These are phyloP conservation scores for Melanotaenia duboulayi DNA, from an alignment of 2,113 vertebrate species.

Conservation along the genomic window DNA sequence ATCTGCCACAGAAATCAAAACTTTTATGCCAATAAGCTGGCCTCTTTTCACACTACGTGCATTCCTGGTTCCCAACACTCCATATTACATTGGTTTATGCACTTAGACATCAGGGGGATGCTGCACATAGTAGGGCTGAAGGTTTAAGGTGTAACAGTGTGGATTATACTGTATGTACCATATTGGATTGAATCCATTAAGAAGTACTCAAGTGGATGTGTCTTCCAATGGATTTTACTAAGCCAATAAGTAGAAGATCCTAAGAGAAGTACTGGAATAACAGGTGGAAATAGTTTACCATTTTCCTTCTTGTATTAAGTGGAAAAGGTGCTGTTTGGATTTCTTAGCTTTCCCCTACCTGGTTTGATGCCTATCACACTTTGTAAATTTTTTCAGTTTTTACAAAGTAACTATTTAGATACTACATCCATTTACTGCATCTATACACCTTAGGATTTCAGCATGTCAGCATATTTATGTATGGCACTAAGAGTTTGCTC, in stretches of 20 bases:
- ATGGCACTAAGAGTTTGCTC: background rate
- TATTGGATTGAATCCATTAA: slow-evolving; percentile 45
- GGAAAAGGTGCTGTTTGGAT: slow-evolving; percentile 1
- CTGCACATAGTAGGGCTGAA: slow-evolving; percentile 3
- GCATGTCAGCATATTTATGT: slow-evolving; percentile 26
- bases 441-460: background rate
- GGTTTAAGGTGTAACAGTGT: slow-evolving; percentile 10
- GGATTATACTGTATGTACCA: slow-evolving; percentile 12
- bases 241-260: slow-evolving; percentile 43
- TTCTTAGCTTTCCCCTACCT: background rate
- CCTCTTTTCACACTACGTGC: slow-evolving; percentile 5
- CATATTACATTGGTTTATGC: background rate
- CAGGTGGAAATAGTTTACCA: slow-evolving; percentile 5
- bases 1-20: slow-evolving; percentile 10
- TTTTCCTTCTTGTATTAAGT: slow-evolving; percentile 10
- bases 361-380: background rate
- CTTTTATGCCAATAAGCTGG: slow-evolving; percentile 43
- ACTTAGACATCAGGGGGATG: background rate
- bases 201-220: slow-evolving; percentile 33
- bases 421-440: background rate
- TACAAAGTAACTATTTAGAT: slow-evolving; percentile 16
- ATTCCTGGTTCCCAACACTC: background rate
- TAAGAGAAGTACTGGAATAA: slow-evolving; percentile 32
- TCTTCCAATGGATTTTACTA: slow-evolving; percentile 48
- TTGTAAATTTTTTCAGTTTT: slow-evolving; percentile 16